Base-by-base conservation (phyloP, 2,113 vertebrate species). In the Ceuthmochares aereus region DNA sequence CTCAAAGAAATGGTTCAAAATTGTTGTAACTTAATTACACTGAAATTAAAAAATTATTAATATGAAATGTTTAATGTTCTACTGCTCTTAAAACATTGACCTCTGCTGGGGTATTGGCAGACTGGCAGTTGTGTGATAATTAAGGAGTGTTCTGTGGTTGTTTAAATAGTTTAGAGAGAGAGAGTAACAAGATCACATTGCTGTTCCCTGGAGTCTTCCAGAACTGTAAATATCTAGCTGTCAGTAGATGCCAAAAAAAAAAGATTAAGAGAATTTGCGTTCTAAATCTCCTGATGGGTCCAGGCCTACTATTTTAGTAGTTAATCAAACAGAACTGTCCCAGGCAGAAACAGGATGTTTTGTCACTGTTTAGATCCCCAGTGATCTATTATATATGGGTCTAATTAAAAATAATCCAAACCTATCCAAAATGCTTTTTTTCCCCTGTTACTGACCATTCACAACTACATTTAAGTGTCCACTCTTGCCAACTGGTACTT, bases 161-260 rank as follows among this genome's bases (percentile, higher is more conserved):
- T 66, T 58, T 84, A 86, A 94, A 64, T 5, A 37, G 21, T 87
- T 81, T 59, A 30, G 84, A 72, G 47, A 80, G 52, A 67, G 68
- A 81, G 42, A 9, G 47, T 47, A 52, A 52, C 64, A 62, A 27
- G 51, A 29, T 89, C 54, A 58, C 12, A 18, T 62, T 84, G 69
- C 34, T 58, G 0, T 85, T 84, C 73, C 52, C 56, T 29, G 51
- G 27, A 63, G 74, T 72, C 63, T 87, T 86, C 51, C 60, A 94
- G 32, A 66, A 49, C 25, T 52, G 68, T 40, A 87, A 97, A 97
- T 93, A 89, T 89, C 95, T 85, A 68, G 74, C 74, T 94, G 80
- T 66, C 52, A 63, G n/a, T 32, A 51, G 75, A 84, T 76, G 63
- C 72, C 74, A 80, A 82, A 87, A 14, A 87, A 14, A 43, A 58